Percentiles rank a stretch among this genome's conserved stretches.
These are phyloP conservation scores for Drosophila anceps DNA, from an alignment of 2,888 invertebrate species.

Conservation along the genomic window DNA sequence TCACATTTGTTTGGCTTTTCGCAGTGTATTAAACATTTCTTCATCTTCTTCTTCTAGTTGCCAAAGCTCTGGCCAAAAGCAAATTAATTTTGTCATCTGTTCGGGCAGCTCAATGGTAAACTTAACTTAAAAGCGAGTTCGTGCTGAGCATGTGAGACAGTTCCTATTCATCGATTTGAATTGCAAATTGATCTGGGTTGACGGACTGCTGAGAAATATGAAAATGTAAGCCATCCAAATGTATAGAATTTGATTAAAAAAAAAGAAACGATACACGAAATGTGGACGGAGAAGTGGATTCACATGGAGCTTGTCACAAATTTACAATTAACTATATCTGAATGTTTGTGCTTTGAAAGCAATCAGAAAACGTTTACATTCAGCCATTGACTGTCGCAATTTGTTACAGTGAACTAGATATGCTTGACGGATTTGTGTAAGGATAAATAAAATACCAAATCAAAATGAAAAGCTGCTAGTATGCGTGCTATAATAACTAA, in stretches of 20 bases:
- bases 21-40: conserved; percentile 37
- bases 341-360: not conserved
- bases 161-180: conserved; percentile 20
- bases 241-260: conserved; percentile 27
- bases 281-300: no score
- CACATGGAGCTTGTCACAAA: not conserved
- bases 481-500: not conserved
- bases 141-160: conserved; percentile 22
- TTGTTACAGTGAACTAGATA: not conserved
- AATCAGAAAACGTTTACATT: not conserved
- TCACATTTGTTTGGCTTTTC: conserved; percentile 37
- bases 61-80: conserved; percentile 8
- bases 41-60: not conserved
- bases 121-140: conserved; percentile 16
- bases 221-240: conserved; percentile 5
- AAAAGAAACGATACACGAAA: not conserved
- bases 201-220: conserved; percentile 17
- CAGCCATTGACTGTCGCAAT: not conserved
- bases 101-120: conserved; percentile 36
- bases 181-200: conserved; percentile 23
- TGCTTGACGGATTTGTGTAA: not conserved
- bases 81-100: conserved; percentile 63
- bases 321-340: conserved; percentile 6
- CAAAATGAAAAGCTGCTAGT: not conserved
- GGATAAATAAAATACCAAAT: not conserved